These are phyloP conservation scores for Platycheirus albimanus DNA, from an alignment of 2,888 invertebrate genomes.

Conservation along the genomic window DNA sequence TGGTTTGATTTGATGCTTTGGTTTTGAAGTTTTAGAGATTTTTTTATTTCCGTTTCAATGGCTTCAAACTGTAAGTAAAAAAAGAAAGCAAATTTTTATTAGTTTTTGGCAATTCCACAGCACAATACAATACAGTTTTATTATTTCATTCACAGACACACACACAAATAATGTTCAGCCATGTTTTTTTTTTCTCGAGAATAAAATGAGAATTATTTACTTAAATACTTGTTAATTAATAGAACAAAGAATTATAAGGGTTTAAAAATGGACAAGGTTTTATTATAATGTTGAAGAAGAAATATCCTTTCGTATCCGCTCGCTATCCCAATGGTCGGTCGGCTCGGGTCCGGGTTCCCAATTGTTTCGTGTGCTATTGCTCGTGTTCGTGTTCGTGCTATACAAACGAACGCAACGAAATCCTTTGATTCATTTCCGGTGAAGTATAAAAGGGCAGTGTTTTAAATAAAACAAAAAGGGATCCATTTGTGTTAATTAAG, in stretches of 20 bases:
- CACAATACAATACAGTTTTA: not conserved
- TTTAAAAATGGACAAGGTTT: not conserved
- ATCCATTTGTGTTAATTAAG: conserved; percentile 58
- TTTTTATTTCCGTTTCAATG: conserved; percentile 9
- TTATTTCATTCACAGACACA: not conserved
- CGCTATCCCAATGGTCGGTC: not conserved
- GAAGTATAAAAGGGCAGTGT: conserved; percentile 18
- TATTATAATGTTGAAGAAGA: not conserved
- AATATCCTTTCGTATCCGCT: not conserved
- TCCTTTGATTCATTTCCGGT: conserved; percentile 42
- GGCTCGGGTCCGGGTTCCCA: no score
- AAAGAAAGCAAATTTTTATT: not conserved
- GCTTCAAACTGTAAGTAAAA: conserved; percentile 40
- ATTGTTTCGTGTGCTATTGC: conserved; percentile 12
- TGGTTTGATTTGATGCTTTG: not conserved
- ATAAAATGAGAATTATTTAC: no score
- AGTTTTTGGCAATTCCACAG: not conserved
- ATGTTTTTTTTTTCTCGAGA: no score
- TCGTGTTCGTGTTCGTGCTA: no score
- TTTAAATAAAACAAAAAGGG: conserved; percentile 28
- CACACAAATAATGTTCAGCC: no score
- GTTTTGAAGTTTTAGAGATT: conserved; percentile 5
- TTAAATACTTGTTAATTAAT: conserved; percentile 32
- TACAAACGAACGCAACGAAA: conserved; percentile 8
- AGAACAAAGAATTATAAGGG: conserved; percentile 38